Base-by-base conservation (phyloP, 2,113 vertebrate species). In the Cervus canadensis region DNA sequence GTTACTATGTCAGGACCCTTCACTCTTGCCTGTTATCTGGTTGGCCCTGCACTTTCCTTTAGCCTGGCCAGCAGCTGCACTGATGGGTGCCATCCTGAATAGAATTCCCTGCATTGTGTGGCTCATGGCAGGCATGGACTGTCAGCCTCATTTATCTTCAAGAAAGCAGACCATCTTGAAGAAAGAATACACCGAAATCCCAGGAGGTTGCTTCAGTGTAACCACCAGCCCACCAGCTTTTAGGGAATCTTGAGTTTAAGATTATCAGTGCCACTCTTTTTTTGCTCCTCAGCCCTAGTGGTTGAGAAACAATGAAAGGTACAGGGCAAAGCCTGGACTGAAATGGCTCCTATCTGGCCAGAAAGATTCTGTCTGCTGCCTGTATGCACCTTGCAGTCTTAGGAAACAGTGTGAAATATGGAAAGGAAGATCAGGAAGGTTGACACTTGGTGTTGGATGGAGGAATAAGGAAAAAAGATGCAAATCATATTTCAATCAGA, bases 181-280 rank as follows among this genome's bases (percentile, higher is more conserved):
- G 43, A 60, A 93, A 82, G 36, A 71, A 11, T 8, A 23, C 2
- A 40, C 28, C 17, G 3, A 6, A 28, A 23, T 30, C 12, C 6
- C 15, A 26, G 5, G 2, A 57, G 33, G 8, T 67, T 48, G 33
- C 16, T 62, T 76, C 56, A 67, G 17, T 21, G 9, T 54, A 48
- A 64, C 17, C 25, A 30, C 52, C 26, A 56, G 48, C 4, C 50
- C 1, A 1, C 9, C 15, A 52, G 17, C 36, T 91, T 54, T 76
- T 9, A 81, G n/a, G 14, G 23, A 16, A 9, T 89, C 40, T 54
- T 15, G 23, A 54, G 19, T 3, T 67, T 64, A 48, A 33, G 48
- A 23, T 76, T 2, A 81, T 10, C 36, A 23, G 5, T 36, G 5
- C 4, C 2, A 0, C 10, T 50, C 45, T 6, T 3, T 48, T 45